Conservation (phyloP, 2,888 invertebrate genomes). For the Cheiracanthium punctorium region DNA sequence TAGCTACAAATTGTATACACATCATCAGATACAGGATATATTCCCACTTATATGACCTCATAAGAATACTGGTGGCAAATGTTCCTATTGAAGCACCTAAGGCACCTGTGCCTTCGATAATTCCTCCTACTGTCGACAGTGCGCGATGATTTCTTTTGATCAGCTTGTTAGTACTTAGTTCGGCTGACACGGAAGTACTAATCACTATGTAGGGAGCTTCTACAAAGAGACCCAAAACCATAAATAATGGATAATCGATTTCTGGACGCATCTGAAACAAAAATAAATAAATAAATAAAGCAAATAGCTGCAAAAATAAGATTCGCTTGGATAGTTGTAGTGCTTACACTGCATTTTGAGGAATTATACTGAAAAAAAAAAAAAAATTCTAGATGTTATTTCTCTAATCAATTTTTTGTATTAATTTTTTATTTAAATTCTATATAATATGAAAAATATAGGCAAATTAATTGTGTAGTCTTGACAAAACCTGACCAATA, state of each 20-base stretch:
- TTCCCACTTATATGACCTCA: constrained; percentile 83
- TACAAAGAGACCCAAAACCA: constrained; percentile 80
- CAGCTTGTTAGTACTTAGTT: constrained; percentile 83
- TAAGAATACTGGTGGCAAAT: constrained; percentile 86
- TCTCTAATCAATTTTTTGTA: too few species aligned
- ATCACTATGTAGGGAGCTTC: constrained; percentile 97
- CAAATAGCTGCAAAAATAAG: too few species aligned
- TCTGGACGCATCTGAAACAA: neutral
- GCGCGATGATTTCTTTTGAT: constrained; percentile 79
- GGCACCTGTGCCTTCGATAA: constrained; percentile 96
- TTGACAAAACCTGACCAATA: too few species aligned
- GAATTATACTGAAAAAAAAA: too few species aligned
- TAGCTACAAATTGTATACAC: constrained; percentile 85
- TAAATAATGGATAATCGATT: neutral
- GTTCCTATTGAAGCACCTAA: constrained; percentile 96
- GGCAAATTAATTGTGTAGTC: too few species aligned
- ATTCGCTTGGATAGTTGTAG: too few species aligned
- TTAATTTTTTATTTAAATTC: too few species aligned
- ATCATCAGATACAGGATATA: constrained; percentile 95
- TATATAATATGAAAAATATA: too few species aligned
- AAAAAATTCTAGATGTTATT: too few species aligned
- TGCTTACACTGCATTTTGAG: too few species aligned
- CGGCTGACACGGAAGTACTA: constrained; percentile 96
- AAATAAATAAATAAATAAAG: neutral
- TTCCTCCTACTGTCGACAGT: constrained; percentile 95